These are phyloP conservation scores for Plebejus anna DNA, from an alignment of 2,888 invertebrate genomes.

Conservation along the genomic window DNA sequence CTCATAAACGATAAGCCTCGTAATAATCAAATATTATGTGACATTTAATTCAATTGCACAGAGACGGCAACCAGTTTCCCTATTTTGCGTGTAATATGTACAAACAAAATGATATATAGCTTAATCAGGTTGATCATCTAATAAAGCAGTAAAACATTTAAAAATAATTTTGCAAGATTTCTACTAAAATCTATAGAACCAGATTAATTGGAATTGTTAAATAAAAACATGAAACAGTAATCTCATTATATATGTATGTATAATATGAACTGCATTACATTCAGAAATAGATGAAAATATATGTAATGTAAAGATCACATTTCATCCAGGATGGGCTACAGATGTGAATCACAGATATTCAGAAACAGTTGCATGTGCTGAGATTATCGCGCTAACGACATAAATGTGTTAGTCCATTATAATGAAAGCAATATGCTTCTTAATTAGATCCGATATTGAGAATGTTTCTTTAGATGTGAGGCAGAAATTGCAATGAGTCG, in stretches of 20 bases:
- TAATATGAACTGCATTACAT: not conserved
- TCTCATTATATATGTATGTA: not conserved
- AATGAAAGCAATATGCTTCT: slow-evolving; percentile 4
- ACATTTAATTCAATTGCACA: not conserved
- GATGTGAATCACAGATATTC: slow-evolving; percentile 13
- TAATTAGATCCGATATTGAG: not conserved
- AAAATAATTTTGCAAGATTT: not conserved
- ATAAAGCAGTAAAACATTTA: no score
- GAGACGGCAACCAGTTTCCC: not conserved
- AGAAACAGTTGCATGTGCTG: slow-evolving; percentile 21
- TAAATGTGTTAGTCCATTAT: not conserved
- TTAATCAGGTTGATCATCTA: not conserved
- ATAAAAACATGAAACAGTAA: not conserved
- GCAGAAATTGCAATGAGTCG: not conserved
- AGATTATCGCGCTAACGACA: slow-evolving; percentile 19
- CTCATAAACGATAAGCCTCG: not conserved
- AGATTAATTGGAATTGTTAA: not conserved
- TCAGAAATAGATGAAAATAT: not conserved
- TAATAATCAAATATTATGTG: not conserved
- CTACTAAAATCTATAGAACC: not conserved
- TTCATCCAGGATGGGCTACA: slow-evolving; percentile 10
- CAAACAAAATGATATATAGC: not conserved
- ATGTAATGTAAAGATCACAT: slow-evolving; percentile 15
- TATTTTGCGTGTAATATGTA: not conserved
- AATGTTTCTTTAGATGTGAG: slow-evolving; percentile 7